phyloP scores from a whole-genome alignment of 2,888 invertebrate genomes.

The Minunthozetes semirufus region DNA sequence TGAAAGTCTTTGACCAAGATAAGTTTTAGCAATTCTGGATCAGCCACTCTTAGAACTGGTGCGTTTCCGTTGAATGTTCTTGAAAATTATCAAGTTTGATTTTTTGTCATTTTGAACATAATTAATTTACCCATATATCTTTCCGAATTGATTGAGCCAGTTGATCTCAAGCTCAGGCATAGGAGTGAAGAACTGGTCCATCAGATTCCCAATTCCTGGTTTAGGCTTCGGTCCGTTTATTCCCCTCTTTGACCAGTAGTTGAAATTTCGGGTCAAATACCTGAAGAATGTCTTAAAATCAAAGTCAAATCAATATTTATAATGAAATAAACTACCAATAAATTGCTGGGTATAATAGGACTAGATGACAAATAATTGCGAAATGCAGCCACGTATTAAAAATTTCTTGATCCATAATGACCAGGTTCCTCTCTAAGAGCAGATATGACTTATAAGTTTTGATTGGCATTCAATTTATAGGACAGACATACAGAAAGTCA shows the following conservation, averaged over 20 bases:
- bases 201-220: not conserved
- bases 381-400: no score
- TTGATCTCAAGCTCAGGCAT: not conserved
- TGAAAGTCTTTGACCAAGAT: conserved; percentile 19
- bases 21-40: conserved; percentile 3
- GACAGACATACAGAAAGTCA: no score
- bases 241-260: not conserved
- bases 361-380: no score
- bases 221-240: not conserved
- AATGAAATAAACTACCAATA: no score
- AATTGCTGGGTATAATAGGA: no score
- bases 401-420: no score
- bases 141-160: not conserved
- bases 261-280: not conserved
- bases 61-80: not conserved
- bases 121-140: not conserved
- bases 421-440: no score
- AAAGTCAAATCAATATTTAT: no score
- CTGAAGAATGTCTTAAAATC: not conserved
- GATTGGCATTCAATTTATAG: no score
- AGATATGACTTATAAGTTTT: no score
- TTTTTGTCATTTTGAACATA: not conserved
- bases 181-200: not conserved
- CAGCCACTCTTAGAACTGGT: not conserved
- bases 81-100: no score